Percentiles rank a stretch among this genome's conserved stretches.
phyloP scores from a whole-genome alignment of 1,140 invertebrate species.

The Pogonus chalceus region DNA sequence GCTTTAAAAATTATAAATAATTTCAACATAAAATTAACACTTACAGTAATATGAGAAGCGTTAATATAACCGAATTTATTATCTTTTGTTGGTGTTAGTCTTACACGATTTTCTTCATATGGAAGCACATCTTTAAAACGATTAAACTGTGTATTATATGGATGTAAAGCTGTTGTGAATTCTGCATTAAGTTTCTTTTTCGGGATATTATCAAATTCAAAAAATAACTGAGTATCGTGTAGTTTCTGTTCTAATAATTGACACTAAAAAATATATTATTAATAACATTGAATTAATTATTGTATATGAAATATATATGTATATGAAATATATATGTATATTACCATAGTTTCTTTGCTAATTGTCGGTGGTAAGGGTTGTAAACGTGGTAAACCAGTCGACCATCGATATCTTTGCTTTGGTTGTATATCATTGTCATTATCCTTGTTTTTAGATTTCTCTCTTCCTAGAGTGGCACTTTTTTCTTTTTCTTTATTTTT shows the following conservation, averaged over 20 bases:
- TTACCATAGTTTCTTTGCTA: slow-evolving; percentile 66
- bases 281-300: slow-evolving; percentile 8
- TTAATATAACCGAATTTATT: slow-evolving; percentile 84
- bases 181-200: slow-evolving; percentile 61
- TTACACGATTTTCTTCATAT: slow-evolving; percentile 78
- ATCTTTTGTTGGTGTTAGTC: slow-evolving; percentile 61
- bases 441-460: slow-evolving; percentile 41
- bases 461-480: slow-evolving; percentile 51
- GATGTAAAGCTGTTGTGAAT: slow-evolving; percentile 52
- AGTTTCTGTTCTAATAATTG: slow-evolving; percentile 72
- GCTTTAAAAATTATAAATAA: background rate
- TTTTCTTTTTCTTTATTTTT: slow-evolving; percentile 44
- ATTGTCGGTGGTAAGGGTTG: slow-evolving; percentile 58
- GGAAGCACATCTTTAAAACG: slow-evolving; percentile 67
- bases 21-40: slow-evolving; percentile 20
- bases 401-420: slow-evolving; percentile 49
- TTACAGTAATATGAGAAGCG: slow-evolving; percentile 74
- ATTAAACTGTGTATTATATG: slow-evolving; percentile 48
- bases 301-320: background rate
- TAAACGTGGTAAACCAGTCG: slow-evolving; percentile 51
- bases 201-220: slow-evolving; percentile 79
- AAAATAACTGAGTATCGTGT: slow-evolving; percentile 67
- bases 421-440: slow-evolving; percentile 36
- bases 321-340: slow-evolving; percentile 29
- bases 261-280: slow-evolving; percentile 46